Conservation (phyloP, 2,888 invertebrate genomes). For the Melinaea menophilus region DNA sequence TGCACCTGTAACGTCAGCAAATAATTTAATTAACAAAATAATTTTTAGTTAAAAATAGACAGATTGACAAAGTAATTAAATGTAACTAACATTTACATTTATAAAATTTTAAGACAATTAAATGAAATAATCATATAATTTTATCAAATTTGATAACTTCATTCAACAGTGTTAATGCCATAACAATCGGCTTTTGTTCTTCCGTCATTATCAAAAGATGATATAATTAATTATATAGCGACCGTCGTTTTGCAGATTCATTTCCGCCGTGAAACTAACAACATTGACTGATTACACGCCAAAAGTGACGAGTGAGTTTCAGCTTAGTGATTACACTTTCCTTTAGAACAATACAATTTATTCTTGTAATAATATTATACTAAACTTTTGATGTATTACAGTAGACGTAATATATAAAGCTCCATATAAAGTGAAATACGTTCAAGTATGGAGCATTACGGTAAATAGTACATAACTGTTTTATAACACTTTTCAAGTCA, state of each 20-base stretch:
- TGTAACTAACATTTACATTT: no score
- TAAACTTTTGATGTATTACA: background rate
- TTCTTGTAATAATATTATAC: background rate
- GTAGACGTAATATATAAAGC: background rate
- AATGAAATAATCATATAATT: no score
- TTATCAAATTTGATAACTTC: background rate
- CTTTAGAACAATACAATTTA: background rate
- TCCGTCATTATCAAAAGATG: slow-evolving; percentile 1
- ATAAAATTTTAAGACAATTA: no score
- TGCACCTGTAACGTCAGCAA: background rate
- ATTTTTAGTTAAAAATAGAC: no score
- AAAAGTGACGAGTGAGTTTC: slow-evolving; percentile 4
- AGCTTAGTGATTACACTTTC: background rate
- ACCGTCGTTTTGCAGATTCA: slow-evolving; percentile 7
- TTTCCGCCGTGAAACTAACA: slow-evolving; percentile 1
- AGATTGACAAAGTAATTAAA: no score
- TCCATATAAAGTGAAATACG: background rate
- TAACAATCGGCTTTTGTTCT: slow-evolving; percentile 4
- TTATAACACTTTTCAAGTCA: slow-evolving; percentile 1
- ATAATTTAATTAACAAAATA: background rate
- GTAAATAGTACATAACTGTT: background rate
- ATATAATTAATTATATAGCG: slow-evolving; percentile 6
- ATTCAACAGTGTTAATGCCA: slow-evolving; percentile 3
- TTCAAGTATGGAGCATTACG: no score
- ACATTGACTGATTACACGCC: slow-evolving; percentile 2